A percentile compares a stretch with the other conserved stretches of the same genome.
Conservation (phyloP, 2,888 invertebrate species). For the Iphiclides podalirius region DNA sequence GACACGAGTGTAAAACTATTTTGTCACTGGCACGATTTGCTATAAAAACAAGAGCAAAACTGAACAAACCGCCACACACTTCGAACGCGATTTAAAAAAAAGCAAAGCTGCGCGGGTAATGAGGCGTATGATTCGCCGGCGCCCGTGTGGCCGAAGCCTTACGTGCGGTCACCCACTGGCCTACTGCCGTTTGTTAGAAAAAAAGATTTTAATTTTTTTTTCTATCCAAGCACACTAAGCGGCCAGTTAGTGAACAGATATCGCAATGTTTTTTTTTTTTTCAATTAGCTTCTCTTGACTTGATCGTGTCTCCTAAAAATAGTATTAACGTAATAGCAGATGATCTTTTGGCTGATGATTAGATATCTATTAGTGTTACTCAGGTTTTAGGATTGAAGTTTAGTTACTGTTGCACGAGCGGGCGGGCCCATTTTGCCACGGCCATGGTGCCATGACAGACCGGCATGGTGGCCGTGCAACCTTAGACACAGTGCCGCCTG, state of each 20-base stretch:
- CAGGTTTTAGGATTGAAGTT: no score
- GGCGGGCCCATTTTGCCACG: no score
- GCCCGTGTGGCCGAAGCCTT: constrained; percentile 58
- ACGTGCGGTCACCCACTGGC: constrained; percentile 53
- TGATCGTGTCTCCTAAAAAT: no score
- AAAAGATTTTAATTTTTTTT: constrained; percentile 5
- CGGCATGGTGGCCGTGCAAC: no score
- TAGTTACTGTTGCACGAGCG: no score
- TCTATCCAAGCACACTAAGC: neutral
- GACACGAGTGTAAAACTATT: constrained; percentile 18
- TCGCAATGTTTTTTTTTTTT: neutral
- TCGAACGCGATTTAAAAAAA: constrained; percentile 10
- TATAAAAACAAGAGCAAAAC: no score
- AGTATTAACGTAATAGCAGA: no score
- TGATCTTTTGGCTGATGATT: no score
- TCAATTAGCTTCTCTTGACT: no score
- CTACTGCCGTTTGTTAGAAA: constrained; percentile 42
- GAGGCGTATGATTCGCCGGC: constrained; percentile 47
- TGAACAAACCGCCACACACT: constrained; percentile 23
- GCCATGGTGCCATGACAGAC: no score
- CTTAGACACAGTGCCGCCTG: no score
- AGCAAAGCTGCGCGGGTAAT: constrained; percentile 34
- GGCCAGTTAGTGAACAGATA: neutral
- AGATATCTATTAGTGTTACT: no score
- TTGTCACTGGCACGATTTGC: constrained; percentile 17